Evolutionary conservation across 2,797 vertebrate species (phyloP), one percentile per base, ranked within the genome.

Genomic region (Sylvia borin): DNA sequence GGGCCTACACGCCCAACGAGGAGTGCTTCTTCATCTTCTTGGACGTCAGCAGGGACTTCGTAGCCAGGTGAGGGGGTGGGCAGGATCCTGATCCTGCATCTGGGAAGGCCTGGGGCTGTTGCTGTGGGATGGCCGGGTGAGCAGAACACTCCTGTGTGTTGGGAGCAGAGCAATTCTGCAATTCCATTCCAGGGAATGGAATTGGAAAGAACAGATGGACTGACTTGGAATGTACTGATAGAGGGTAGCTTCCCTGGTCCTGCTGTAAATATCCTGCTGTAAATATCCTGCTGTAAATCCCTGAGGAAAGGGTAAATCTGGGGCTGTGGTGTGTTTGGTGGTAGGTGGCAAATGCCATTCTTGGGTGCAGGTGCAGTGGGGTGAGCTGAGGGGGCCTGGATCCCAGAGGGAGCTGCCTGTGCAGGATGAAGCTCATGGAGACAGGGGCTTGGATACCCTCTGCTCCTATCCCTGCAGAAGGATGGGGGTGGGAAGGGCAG

Each of bases 1-100:
- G 99, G 6, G 99, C 99, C 87, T 99, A 99, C 97, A 99, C 99
- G 0, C 99, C 99, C 40, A 99, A 99, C 0, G 99, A 99, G 9
- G 99, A 99, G 96, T 99, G 99, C 96, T 99, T 99, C 98, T 99
- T 99, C 95, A 99, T 99, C 97, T 99, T 99, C 97, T 98, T 99
- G 11, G 99, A 99, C 0, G 99, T 99, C 98, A 99, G 99, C 98
- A 98, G 98, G 85, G 99, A 99, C 97, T 99, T 99, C 2, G 99
- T 99, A 27, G 99, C 99, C 65, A 99, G 99, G 99, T 99, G 86
- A 7, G 7, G 32, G 50, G 11, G 7, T 2, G 19, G 38, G n/a
- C 71, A 40, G 36, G 61, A 27, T 21, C 43, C 51, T 24, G 38
- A 13, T 53, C 34, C 17, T 1, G 4, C 1, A 2, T 13, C 58